Evolutionary conservation across 2,113 vertebrate species (phyloP), one percentile per base, ranked within the genome.

Genomic region (Coptodon rendalli): DNA sequence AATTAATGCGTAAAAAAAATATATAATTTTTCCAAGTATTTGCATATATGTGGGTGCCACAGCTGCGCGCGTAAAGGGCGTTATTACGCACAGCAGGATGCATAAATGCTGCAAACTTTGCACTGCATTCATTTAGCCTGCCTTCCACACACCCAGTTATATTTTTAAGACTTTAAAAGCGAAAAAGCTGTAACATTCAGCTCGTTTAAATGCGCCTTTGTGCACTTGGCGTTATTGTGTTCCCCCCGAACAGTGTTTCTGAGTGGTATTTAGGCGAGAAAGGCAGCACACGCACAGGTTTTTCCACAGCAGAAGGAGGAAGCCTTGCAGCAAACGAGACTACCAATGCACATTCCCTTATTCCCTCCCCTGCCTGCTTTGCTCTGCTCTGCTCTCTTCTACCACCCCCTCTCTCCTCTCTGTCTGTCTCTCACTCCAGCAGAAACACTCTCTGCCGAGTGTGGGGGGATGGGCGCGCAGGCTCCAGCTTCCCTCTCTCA

Each of bases 401-500:
- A 66, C 91, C 93, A 87, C 91, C 92, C 91, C 90, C 94, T 92
- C 93, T 89, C 86, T 89, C 86, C 91, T 91, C 92, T 82, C 93
- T 93, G 92, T 94, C 95, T 93, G 93, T 95, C 94, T 95, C 95
- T 95, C 93, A 91, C 93, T 94, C 94, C 93, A 89, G 95, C 95
- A 96, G 96, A 96, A 96, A 93, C 96, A 94, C 95, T 95, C 93
- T 96, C 91, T 94, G 90, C 94, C 94, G 93, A 87, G 93, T 90
- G 92, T 96, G 97, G 97, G 97, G 96, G 97, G 96, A 97, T 96
- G 97, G 97, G 97, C 93, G 89, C 94, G n/a, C 86, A 92, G 87
- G 92, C 94, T 89, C 91, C 90, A 92, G 87, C 90, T 93, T 90
- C 63, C 88, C 89, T 93, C 91, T 89, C 92, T 92, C 93, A 88